These are phyloP conservation scores for Lamellibrachia satsuma DNA, from an alignment of 2,888 invertebrate species.

Conservation along the genomic window DNA sequence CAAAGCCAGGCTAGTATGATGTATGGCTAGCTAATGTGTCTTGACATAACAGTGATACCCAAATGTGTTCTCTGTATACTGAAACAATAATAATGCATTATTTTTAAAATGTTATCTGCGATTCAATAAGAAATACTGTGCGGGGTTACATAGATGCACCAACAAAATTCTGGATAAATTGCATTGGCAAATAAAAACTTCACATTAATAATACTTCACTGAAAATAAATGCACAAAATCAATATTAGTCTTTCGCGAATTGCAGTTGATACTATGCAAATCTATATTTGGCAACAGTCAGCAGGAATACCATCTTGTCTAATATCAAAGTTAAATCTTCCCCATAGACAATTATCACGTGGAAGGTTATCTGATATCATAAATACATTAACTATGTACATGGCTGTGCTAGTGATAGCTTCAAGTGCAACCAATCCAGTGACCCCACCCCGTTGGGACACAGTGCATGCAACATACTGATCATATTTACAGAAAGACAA, in stretches of 20 bases:
- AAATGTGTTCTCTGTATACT: not conserved
- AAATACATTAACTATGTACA: not conserved
- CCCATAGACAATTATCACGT: not conserved
- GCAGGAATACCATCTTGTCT: not conserved
- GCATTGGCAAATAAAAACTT: not conserved
- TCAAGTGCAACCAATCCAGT: not conserved
- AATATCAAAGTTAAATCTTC: not conserved
- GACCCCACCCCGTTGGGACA: not conserved
- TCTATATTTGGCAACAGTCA: not conserved
- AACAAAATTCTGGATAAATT: not conserved
- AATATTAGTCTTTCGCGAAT: not conserved
- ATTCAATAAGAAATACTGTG: not conserved
- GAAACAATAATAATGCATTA: not conserved
- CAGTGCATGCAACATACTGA: not conserved
- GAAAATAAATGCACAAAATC: no score
- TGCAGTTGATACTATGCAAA: not conserved
- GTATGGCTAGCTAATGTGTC: not conserved
- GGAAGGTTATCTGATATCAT: not conserved
- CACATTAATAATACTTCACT: not conserved
- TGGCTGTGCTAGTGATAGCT: not conserved
- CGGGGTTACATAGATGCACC: not conserved
- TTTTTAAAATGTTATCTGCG: not conserved
- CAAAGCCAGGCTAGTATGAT: not conserved
- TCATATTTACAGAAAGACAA: not conserved
- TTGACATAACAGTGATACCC: not conserved